phyloP scores from a whole-genome alignment of 1,140 invertebrate species.

The Trichogramma pretiosum region DNA sequence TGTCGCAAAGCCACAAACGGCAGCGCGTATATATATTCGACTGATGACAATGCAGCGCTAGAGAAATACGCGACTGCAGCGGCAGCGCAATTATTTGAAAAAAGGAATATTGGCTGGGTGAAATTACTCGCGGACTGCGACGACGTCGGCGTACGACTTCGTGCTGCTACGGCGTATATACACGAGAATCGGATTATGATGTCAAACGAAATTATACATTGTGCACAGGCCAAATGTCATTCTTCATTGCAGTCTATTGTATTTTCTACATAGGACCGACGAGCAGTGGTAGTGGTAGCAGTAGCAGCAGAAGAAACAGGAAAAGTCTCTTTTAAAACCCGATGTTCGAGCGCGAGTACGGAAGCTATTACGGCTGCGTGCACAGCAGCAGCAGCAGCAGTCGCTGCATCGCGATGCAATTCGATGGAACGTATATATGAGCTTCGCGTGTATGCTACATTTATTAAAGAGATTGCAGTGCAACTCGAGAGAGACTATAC shows the following conservation, averaged over 20 bases:
- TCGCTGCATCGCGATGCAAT: too few relatives aligned
- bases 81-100: not conserved
- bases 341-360: constrained; percentile 5
- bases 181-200: not conserved
- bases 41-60: not conserved
- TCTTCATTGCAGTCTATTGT: constrained; percentile 15
- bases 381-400: too few relatives aligned
- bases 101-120: constrained; percentile 1
- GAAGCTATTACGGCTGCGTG: constrained; percentile 33
- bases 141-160: too few relatives aligned
- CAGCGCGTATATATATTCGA: not conserved
- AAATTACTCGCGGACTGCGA: not conserved
- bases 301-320: too few relatives aligned
- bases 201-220: constrained; percentile 8
- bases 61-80: too few relatives aligned
- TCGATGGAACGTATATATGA: constrained; percentile 34
- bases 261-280: constrained; percentile 12
- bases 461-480: constrained; percentile 42
- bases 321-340: constrained; percentile 9
- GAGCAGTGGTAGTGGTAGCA: too few relatives aligned
- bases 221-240: constrained; percentile 5
- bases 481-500: too few relatives aligned
- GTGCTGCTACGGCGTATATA: too few relatives aligned
- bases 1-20: not conserved
- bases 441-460: constrained; percentile 40